phyloP scores from a whole-genome alignment of 2,113 vertebrate species.

The Pangasianodon hypophthalmus region DNA sequence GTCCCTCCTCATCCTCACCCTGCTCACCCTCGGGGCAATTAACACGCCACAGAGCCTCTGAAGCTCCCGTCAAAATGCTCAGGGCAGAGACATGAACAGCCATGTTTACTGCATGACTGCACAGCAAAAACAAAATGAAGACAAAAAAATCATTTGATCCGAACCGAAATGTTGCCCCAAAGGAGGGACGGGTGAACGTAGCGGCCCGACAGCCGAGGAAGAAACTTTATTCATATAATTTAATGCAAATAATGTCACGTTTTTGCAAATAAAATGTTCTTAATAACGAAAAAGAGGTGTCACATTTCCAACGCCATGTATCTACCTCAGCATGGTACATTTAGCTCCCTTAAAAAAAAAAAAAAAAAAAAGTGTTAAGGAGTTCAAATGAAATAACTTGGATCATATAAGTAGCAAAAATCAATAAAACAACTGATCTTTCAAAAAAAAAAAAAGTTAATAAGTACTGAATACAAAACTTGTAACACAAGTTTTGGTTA shows the following conservation, averaged over 20 bases:
- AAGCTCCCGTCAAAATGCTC: neutral
- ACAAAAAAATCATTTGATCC: neutral
- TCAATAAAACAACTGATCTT: neutral
- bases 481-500: neutral
- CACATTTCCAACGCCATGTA: neutral
- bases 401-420: neutral
- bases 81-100: neutral
- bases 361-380: neutral
- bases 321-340: neutral
- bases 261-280: neutral
- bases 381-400: neutral
- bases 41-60: neutral
- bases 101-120: slow-evolving; percentile 1
- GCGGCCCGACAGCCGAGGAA: neutral
- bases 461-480: neutral
- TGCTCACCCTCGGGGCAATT: neutral
- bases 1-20: neutral
- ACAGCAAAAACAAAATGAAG: neutral
- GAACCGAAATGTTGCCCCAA: neutral
- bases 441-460: no score
- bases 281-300: neutral
- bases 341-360: no score
- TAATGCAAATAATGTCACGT: neutral
- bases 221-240: neutral
- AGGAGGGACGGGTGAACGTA: neutral